A percentile compares a stretch with the other conserved stretches of the same genome.
These are phyloP conservation scores for Tortrix viridana DNA, from an alignment of 2,888 invertebrate species.

Conservation along the genomic window DNA sequence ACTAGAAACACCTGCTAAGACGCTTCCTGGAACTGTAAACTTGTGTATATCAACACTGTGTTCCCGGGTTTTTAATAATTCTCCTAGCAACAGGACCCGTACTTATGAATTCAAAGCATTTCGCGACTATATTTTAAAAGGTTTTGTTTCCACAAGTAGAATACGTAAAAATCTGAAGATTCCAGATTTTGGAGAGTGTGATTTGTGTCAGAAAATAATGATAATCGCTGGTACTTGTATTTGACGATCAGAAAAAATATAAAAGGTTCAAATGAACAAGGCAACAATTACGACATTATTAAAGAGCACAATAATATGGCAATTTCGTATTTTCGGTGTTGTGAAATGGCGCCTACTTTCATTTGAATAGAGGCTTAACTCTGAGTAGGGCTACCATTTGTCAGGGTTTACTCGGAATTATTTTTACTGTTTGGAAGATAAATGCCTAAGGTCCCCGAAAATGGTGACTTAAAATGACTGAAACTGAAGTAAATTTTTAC, in stretches of 20 bases:
- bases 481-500: no score
- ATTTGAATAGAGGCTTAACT: slow-evolving; percentile 1
- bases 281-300: no score
- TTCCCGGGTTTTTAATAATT: slow-evolving; percentile 18
- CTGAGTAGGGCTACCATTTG: slow-evolving; percentile 7
- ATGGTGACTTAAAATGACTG: no score
- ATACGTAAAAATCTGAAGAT: slow-evolving; percentile 17
- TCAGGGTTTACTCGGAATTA: not conserved
- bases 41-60: slow-evolving; percentile 1
- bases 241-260: no score
- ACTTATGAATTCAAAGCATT: slow-evolving; percentile 30
- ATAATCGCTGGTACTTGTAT: no score
- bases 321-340: no score
- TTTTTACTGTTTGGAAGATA: not conserved
- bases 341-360: slow-evolving; percentile 1
- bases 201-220: not conserved
- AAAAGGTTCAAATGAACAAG: no score
- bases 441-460: not conserved
- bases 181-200: not conserved
- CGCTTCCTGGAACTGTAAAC: not conserved
- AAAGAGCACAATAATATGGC: no score
- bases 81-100: slow-evolving; percentile 4
- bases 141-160: slow-evolving; percentile 21
- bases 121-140: slow-evolving; percentile 29
- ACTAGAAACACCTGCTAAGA: no score